Evolutionary conservation across 2,888 invertebrate genomes (phyloP).

Genomic region (Ashinkailepas kermadecensis): DNA sequence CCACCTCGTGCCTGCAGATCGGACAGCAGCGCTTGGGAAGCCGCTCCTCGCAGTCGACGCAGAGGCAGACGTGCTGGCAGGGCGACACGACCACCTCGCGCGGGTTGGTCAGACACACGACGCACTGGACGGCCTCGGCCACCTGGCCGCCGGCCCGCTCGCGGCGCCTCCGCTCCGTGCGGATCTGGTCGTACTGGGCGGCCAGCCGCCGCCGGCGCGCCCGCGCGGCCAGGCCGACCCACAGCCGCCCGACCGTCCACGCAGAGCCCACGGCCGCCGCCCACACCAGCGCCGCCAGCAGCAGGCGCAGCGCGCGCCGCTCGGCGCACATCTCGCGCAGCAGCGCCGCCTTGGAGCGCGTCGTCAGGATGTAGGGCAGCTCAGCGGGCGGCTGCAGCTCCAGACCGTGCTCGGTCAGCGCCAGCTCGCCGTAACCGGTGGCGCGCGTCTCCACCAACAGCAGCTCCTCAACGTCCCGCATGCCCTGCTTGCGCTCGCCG

Average conservation of each 20-base stretch:
- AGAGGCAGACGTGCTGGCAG: conserved; percentile 84
- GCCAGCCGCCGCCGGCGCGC: conserved; percentile 50
- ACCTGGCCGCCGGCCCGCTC: conserved; percentile 44
- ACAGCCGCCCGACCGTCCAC: conserved; percentile 47
- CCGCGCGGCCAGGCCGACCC: conserved; percentile 37
- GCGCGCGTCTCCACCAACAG: conserved; percentile 70
- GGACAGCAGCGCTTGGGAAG: not conserved
- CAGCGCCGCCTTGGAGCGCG: conserved; percentile 65
- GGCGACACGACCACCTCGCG: conserved; percentile 79
- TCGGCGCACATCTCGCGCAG: conserved; percentile 64
- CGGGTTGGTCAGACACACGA: conserved; percentile 76
- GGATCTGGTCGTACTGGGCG: conserved; percentile 52
- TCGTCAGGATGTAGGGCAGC: conserved; percentile 67
- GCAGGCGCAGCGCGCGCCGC: conserved; percentile 49
- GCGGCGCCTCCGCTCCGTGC: conserved; percentile 57
- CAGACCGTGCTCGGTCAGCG: conserved; percentile 51
- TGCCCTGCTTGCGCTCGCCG: conserved; percentile 68
- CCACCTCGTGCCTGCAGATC: not conserved
- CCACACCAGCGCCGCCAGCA: conserved; percentile 51
- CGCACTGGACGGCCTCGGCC: conserved; percentile 60
- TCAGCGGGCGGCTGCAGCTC: conserved; percentile 64
- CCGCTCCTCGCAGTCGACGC: conserved; percentile 68
- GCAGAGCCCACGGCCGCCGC: conserved; percentile 50
- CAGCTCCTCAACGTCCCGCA: conserved; percentile 82
- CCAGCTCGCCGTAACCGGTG: conserved; percentile 70